phyloP scores from a whole-genome alignment of 2,888 invertebrate genomes.

The Lasiommata megera region DNA sequence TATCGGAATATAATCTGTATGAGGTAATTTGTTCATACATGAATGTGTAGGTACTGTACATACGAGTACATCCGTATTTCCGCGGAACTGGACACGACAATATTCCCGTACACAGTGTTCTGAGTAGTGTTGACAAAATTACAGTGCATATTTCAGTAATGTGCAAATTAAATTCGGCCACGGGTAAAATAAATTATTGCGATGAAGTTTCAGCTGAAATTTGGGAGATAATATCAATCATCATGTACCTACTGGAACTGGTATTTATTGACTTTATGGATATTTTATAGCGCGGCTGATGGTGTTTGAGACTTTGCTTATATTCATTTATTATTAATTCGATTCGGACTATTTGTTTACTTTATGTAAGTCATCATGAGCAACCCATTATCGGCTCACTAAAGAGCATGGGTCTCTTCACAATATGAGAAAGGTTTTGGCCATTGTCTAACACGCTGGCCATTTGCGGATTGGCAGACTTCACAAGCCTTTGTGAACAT shows the following conservation, averaged over 20 bases:
- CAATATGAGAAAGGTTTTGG: too few relatives aligned
- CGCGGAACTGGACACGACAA: not conserved
- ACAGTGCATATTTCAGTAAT: constrained; percentile 5
- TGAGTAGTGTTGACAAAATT: not conserved
- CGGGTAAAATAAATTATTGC: constrained; percentile 22
- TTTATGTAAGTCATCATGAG: too few relatives aligned
- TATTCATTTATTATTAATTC: too few relatives aligned
- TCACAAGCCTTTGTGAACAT: too few relatives aligned
- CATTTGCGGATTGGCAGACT: too few relatives aligned
- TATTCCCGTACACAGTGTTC: not conserved
- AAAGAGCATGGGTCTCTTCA: too few relatives aligned
- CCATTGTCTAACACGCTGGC: too few relatives aligned
- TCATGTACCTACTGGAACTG: constrained; percentile 23
- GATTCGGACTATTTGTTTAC: too few relatives aligned
- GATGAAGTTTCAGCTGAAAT: constrained; percentile 25
- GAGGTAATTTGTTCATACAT: too few relatives aligned
- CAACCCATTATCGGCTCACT: too few relatives aligned
- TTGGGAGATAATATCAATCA: constrained; percentile 37
- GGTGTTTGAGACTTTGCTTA: not conserved
- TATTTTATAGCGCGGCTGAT: constrained; percentile 9
- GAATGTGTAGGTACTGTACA: too few relatives aligned
- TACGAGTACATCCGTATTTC: not conserved
- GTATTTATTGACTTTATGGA: constrained; percentile 30
- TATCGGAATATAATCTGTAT: too few relatives aligned
- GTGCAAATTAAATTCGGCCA: constrained; percentile 18